phyloP scores from a whole-genome alignment of 2,888 invertebrate genomes.

The Scaptomyza tumidula region DNA sequence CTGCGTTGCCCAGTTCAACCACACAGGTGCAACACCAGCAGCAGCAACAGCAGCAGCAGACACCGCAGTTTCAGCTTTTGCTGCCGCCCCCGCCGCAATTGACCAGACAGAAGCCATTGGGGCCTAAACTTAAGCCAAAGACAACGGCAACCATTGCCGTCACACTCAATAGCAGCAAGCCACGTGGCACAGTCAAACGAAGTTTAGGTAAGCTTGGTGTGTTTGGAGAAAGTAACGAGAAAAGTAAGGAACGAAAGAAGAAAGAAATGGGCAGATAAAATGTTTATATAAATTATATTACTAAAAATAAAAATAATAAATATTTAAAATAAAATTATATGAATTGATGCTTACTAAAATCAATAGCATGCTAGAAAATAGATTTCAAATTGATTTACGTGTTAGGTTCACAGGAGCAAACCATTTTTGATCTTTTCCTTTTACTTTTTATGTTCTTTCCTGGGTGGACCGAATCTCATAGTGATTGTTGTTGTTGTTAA shows the following conservation, averaged over 20 bases:
- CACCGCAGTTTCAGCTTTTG: background rate
- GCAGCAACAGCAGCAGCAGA: slow-evolving; percentile 23
- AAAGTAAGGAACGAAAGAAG: too few relatives aligned
- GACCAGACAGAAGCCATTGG: slow-evolving; percentile 45
- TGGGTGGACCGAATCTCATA: background rate
- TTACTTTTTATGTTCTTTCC: background rate
- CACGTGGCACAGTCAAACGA: slow-evolving; percentile 75
- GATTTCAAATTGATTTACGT: background rate
- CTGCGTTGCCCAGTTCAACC: slow-evolving; percentile 62
- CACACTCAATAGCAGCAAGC: slow-evolving; percentile 65
- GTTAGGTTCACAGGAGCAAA: background rate
- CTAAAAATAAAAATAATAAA: too few relatives aligned
- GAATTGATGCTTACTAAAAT: too few relatives aligned
- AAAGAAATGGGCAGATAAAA: too few relatives aligned
- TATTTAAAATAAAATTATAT: too few relatives aligned
- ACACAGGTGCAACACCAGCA: slow-evolving; percentile 43
- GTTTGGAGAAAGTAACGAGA: too few relatives aligned
- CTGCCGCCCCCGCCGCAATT: slow-evolving; percentile 24
- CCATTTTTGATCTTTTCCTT: too few relatives aligned
- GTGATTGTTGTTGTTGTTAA: background rate
- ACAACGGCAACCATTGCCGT: slow-evolving; percentile 75
- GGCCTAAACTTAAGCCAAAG: slow-evolving; percentile 61
- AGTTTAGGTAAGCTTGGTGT: slow-evolving; percentile 71
- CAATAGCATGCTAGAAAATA: background rate
- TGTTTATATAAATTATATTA: too few relatives aligned